A percentile compares a stretch with the other conserved stretches of the same genome.
Conservation (phyloP, 2,888 invertebrate genomes). For the Hydropsyche betteni region DNA sequence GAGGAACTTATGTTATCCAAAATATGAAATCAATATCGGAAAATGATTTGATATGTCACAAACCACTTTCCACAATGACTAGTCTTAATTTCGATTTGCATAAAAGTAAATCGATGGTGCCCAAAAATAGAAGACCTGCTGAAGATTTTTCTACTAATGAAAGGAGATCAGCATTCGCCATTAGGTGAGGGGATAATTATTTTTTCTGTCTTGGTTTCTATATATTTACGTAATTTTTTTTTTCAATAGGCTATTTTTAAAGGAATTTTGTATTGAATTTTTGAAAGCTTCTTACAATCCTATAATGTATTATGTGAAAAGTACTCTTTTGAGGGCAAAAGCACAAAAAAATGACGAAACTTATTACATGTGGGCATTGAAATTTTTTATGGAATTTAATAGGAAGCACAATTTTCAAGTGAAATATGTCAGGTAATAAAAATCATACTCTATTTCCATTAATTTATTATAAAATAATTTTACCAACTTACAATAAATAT, state of each 20-base stretch:
- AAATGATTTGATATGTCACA: constrained; percentile 88
- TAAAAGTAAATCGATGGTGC: constrained; percentile 75
- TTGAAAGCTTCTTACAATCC: constrained; percentile 92
- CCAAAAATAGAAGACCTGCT: constrained; percentile 77
- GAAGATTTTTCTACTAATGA: constrained; percentile 72
- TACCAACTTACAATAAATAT: constrained; percentile 25
- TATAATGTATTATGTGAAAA: constrained; percentile 88
- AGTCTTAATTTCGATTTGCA: constrained; percentile 80
- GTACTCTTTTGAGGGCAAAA: constrained; percentile 73
- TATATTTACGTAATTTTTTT: constrained; percentile 39
- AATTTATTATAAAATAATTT: constrained; percentile 12
- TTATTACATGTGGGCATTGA: constrained; percentile 92
- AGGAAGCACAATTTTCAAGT: constrained; percentile 86
- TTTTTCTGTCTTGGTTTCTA: constrained; percentile 31
- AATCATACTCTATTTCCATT: background rate
- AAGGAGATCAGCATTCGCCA: constrained; percentile 87
- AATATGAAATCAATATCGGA: constrained; percentile 94
- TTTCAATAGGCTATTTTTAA: constrained; percentile 77
- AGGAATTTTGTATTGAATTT: constrained; percentile 95
- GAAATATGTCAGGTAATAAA: constrained; percentile 82
- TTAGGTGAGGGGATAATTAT: constrained; percentile 63
- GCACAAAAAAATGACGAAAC: constrained; percentile 88
- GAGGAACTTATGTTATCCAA: constrained; percentile 90
- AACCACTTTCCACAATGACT: constrained; percentile 80
- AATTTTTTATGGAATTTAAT: constrained; percentile 98